Percentiles rank a stretch among this genome's conserved stretches.
phyloP scores from a whole-genome alignment of 1,140 invertebrate species.

The Drosophila hydei region DNA sequence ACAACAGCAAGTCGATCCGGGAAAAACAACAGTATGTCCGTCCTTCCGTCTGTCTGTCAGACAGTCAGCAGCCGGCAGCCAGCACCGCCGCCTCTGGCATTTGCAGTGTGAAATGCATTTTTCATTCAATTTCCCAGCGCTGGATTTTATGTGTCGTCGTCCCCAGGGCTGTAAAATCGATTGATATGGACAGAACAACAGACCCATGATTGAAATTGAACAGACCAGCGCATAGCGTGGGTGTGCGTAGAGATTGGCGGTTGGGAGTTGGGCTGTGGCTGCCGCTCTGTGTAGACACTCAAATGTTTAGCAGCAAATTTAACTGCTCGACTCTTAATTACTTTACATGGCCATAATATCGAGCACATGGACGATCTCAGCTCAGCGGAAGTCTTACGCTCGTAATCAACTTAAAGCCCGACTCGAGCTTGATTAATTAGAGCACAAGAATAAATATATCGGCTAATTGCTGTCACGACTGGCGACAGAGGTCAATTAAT shows the following conservation, averaged over 20 bases:
- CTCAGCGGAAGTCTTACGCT: constrained; percentile 10
- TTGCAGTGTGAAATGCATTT: constrained; percentile 73
- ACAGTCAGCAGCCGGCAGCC: constrained; percentile 24
- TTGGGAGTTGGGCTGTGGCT: too few relatives aligned
- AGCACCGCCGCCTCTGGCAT: constrained; percentile 22
- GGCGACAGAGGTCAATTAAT: constrained; percentile 75
- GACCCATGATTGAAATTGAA: constrained; percentile 75
- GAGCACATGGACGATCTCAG: background rate
- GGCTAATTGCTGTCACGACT: constrained; percentile 77
- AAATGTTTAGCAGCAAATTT: constrained; percentile 72
- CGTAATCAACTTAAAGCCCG: constrained; percentile 56
- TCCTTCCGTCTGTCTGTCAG: constrained; percentile 1
- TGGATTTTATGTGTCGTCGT: constrained; percentile 59
- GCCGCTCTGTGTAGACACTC: constrained; percentile 4
- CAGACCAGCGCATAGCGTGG: constrained; percentile 19
- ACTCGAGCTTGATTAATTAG: constrained; percentile 62
- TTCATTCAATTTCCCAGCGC: constrained; percentile 73
- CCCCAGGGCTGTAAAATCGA: constrained; percentile 72
- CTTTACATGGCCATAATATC: constrained; percentile 58
- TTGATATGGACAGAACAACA: constrained; percentile 55
- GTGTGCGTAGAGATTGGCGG: background rate
- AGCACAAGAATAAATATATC: constrained; percentile 42
- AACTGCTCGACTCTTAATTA: constrained; percentile 67
- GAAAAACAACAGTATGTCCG: constrained; percentile 34
- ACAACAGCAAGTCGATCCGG: constrained; percentile 31